phyloP scores from a whole-genome alignment of 2,888 invertebrate species.

The Osmoderma eremita region DNA sequence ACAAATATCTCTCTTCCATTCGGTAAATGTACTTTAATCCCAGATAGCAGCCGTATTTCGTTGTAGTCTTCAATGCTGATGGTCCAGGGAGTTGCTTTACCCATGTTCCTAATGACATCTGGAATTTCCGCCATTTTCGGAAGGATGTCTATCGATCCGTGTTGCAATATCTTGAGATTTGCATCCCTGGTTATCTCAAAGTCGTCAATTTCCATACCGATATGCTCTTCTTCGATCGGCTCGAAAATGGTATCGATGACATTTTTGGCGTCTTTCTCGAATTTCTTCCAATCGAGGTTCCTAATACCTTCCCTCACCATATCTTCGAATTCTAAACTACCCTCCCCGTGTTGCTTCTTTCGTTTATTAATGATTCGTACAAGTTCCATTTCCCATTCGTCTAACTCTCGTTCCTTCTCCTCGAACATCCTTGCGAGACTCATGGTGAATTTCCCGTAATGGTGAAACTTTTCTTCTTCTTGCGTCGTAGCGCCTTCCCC shows the following conservation, averaged over 20 bases:
- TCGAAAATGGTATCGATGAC: conserved; percentile 63
- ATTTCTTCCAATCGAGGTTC: conserved; percentile 73
- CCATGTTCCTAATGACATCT: conserved; percentile 71
- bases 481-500: conserved; percentile 77
- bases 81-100: conserved; percentile 69
- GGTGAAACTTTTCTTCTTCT: conserved; percentile 65
- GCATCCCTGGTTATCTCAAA: conserved; percentile 71
- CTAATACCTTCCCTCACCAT: conserved; percentile 72
- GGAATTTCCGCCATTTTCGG: conserved; percentile 74
- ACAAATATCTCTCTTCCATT: conserved; percentile 77
- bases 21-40: conserved; percentile 65
- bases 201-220: conserved; percentile 67
- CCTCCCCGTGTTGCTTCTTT: conserved; percentile 60
- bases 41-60: conserved; percentile 54
- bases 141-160: conserved; percentile 67
- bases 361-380: conserved; percentile 58
- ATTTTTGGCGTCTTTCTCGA: conserved; percentile 69
- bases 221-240: conserved; percentile 55
- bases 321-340: conserved; percentile 68
- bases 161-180: conserved; percentile 68
- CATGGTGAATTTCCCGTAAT: conserved; percentile 70
- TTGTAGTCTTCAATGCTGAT: conserved; percentile 62
- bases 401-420: conserved; percentile 77
- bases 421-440: conserved; percentile 79
- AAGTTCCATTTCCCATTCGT: conserved; percentile 68